A percentile compares a stretch with the other conserved stretches of the same genome.
phyloP scores from a whole-genome alignment of 2,888 invertebrate genomes.

The Eupithecia inturbata region DNA sequence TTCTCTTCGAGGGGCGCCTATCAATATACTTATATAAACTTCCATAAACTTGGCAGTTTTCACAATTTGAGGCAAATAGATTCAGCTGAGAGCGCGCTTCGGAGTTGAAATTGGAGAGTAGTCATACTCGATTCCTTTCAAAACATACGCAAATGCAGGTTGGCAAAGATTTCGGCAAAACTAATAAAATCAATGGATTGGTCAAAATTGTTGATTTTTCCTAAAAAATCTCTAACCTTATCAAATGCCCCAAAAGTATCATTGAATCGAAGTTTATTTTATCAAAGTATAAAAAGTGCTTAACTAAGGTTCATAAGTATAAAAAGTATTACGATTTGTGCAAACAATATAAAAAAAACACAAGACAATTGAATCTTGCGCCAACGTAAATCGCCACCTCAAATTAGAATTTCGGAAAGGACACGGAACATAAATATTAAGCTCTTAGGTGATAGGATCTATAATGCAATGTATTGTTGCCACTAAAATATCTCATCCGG shows the following conservation, averaged over 20 bases:
- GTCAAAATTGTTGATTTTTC: not conserved
- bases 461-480: not conserved
- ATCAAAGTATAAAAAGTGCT: no score
- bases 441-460: not conserved
- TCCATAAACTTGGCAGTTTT: constrained; percentile 49
- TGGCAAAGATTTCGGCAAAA: not conserved
- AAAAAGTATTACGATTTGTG: no score
- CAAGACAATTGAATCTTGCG: not conserved
- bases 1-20: constrained; percentile 59
- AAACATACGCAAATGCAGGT: not conserved
- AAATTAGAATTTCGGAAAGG: no score
- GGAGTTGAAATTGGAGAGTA: constrained; percentile 11
- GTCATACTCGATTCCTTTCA: not conserved
- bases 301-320: no score
- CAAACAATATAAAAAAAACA: not conserved
- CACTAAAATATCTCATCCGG: not conserved
- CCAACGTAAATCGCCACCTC: not conserved
- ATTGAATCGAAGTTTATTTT: no score
- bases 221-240: no score
- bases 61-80: constrained; percentile 21
- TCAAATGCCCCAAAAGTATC: no score
- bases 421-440: not conserved
- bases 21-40: constrained; percentile 63
- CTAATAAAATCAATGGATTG: not conserved
- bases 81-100: constrained; percentile 37